Conservation (phyloP, 2,797 vertebrate genomes). For the Spinibarbus caldwelli region DNA sequence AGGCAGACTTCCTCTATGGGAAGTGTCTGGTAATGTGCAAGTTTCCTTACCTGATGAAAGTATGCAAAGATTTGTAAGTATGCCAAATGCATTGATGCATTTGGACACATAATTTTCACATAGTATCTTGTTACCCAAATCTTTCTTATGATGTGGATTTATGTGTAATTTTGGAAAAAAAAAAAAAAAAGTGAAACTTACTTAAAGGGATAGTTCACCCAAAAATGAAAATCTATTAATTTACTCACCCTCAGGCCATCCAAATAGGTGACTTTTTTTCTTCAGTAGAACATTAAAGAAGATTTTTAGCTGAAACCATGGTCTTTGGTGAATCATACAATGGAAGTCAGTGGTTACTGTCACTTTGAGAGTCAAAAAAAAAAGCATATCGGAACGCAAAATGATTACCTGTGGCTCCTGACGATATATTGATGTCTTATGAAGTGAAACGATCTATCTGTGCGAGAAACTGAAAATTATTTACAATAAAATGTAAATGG, state of each 20-base stretch:
- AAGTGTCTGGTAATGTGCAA: neutral
- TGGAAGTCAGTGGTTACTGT: neutral
- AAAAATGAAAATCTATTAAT: neutral
- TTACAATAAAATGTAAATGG: too few species aligned
- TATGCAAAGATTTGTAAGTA: neutral
- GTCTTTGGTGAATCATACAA: neutral
- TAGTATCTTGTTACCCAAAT: neutral
- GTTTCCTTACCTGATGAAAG: neutral
- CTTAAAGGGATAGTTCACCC: neutral
- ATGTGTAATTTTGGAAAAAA: neutral
- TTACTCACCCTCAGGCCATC: neutral
- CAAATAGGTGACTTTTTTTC: neutral
- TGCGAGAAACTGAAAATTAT: neutral
- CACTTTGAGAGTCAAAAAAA: neutral
- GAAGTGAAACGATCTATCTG: too few species aligned
- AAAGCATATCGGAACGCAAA: neutral
- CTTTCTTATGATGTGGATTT: neutral
- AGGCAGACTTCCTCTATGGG: conserved; percentile 2
- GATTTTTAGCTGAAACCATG: neutral
- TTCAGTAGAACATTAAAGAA: neutral
- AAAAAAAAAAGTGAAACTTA: neutral
- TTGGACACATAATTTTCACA: neutral
- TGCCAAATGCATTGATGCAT: neutral
- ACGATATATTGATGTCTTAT: too few species aligned
- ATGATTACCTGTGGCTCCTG: neutral